Percentiles rank a stretch among this genome's conserved stretches.
Evolutionary conservation across 1,140 invertebrate genomes (phyloP).

Genomic region (Macrocentrus cingulum): DNA sequence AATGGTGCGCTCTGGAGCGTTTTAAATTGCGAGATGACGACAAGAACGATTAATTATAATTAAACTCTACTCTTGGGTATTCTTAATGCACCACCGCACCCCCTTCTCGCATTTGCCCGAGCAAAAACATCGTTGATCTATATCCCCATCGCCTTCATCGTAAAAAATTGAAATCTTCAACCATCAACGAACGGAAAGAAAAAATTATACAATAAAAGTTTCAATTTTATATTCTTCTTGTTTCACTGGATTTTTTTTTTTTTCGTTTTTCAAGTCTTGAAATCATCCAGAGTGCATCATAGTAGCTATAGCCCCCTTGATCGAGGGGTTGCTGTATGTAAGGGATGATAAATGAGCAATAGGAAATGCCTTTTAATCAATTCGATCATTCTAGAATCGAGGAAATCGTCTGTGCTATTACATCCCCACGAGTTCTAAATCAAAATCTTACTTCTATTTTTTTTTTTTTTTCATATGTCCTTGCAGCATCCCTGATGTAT

Average conservation of each 20-base stretch:
- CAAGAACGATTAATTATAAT: slow-evolving; percentile 19
- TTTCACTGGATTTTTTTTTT: too few relatives aligned
- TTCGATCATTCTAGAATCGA: slow-evolving; percentile 18
- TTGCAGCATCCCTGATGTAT: neutral
- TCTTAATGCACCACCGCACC: slow-evolving; percentile 8
- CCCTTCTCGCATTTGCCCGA: slow-evolving; percentile 18
- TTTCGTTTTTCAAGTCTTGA: slow-evolving; percentile 9
- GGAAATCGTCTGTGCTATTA: slow-evolving; percentile 29
- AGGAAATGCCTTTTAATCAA: slow-evolving; percentile 24
- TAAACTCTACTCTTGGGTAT: slow-evolving; percentile 13
- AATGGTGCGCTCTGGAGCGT: neutral
- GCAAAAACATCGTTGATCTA: slow-evolving; percentile 33
- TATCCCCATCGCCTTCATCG: slow-evolving; percentile 2
- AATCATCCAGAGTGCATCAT: neutral
- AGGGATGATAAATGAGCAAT: neutral
- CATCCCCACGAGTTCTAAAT: slow-evolving; percentile 26
- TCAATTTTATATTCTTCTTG: too few relatives aligned
- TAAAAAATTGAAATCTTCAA: too few relatives aligned
- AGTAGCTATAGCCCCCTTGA: neutral
- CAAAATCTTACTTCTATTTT: slow-evolving; percentile 28
- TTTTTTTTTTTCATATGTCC: neutral
- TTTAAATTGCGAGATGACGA: neutral
- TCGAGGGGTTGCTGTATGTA: neutral
- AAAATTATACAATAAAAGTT: too few relatives aligned
- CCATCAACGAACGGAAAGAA: too few relatives aligned